Conservation (phyloP, 2,797 vertebrate genomes). For the Moxostoma hubbsi region DNA sequence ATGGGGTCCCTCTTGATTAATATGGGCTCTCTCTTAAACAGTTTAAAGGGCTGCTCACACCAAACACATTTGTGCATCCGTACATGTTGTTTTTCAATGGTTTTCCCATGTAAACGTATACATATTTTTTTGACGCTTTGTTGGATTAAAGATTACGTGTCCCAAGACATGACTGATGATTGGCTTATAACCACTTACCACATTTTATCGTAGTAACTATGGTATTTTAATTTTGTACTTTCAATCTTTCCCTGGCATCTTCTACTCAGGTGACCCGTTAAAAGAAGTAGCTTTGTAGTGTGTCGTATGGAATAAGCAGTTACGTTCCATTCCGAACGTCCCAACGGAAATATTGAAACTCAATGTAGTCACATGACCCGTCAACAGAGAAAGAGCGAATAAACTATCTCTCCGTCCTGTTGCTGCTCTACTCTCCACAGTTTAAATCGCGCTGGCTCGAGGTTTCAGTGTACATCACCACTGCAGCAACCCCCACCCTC, state of each 20-base stretch:
- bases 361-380: constrained; percentile 19
- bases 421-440: constrained; percentile 55
- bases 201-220: too few species aligned
- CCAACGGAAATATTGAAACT: background rate
- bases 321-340: background rate
- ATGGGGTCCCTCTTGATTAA: too few species aligned
- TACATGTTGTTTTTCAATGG: too few species aligned
- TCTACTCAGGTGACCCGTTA: background rate
- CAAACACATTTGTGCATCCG: too few species aligned
- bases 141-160: too few species aligned
- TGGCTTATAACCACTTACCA: too few species aligned
- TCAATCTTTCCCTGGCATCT: background rate
- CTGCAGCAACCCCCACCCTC: constrained; percentile 82
- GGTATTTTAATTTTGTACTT: background rate
- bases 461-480: constrained; percentile 82
- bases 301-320: background rate
- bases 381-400: background rate
- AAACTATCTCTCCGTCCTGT: background rate
- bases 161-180: too few species aligned
- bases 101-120: too few species aligned
- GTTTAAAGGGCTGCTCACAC: too few species aligned
- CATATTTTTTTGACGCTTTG: too few species aligned
- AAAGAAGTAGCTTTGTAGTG: background rate
- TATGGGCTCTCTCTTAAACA: too few species aligned
- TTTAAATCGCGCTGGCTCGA: constrained; percentile 75